Evolutionary conservation across 2,888 invertebrate species (phyloP), one percentile per base, ranked within the genome.

Genomic region (Agapostemon virescens): DNA sequence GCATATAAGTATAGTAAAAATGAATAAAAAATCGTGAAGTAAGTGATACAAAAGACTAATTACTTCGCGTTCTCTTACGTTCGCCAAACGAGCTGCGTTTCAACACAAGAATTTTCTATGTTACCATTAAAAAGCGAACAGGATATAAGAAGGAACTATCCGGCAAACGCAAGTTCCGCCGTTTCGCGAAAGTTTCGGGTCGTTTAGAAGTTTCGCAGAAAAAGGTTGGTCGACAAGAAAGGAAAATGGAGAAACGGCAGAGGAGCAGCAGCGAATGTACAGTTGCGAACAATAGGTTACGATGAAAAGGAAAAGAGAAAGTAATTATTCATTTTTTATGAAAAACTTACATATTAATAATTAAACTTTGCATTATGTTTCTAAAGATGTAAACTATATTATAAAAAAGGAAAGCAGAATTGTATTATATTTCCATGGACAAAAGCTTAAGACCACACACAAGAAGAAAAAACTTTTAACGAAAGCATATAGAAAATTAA

Each of bases 251-350:
- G 36, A 63, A 36, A 33, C 61, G 33, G 3, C n/a, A n/a, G 11
- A n/a, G 11, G n/a, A 36, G 33, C n/a, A 36, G n/a, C 20, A 71
- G 45, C 71, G 49, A n/a, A 17, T n/a, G 11, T 49, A n/a, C 49
- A n/a, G n/a, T n/a, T 49, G 49, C n/a, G 49, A n/a, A n/a, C n/a
- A 49, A n/a, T 49, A n/a, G 49, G n/a, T 49, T n/a, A 11, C 9
- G n/a, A 49, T 49, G n/a, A 49, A 11, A 49, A n/a, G n/a, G n/a
- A 9, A 2, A 9, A 20, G 45, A 45, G n/a, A 49, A 9, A 49
- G n/a, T 49, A 49, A 49, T n/a, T 49, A 49, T n/a, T n/a, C n/a
- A 49, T 49, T 49, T 49, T 49, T 49, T 11, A n/a, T 49, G 49
- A n/a, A 49, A 11, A 9, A 49, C 45, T 38, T 38, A 42, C 5